A percentile compares a stretch with the other conserved stretches of the same genome.
phyloP scores from a whole-genome alignment of 2,797 vertebrate genomes.

The Cheirogaleus major region DNA sequence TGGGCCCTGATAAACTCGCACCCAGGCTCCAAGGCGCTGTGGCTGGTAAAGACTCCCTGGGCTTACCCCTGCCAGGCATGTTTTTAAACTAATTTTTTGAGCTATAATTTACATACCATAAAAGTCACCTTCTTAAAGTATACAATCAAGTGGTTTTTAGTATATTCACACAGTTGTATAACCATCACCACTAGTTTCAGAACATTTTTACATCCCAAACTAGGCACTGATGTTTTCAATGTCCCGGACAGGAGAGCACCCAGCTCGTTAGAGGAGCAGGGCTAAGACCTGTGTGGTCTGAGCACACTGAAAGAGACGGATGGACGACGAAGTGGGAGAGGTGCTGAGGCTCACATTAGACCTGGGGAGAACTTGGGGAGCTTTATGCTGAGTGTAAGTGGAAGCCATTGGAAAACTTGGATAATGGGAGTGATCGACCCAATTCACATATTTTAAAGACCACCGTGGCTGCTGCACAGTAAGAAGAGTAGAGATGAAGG shows the following conservation, averaged over 20 bases:
- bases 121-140: slow-evolving; percentile 23
- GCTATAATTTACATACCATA: slow-evolving; percentile 19
- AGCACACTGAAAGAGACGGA: neutral
- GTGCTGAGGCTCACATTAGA: neutral
- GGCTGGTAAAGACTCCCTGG: neutral
- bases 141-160: neutral
- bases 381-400: neutral
- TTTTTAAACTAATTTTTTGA: slow-evolving; percentile 34
- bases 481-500: neutral
- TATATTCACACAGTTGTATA: neutral
- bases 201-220: neutral
- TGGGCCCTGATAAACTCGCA: neutral
- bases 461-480: neutral
- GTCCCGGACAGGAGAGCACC: neutral
- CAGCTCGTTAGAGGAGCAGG: neutral
- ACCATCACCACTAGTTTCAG: neutral
- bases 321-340: neutral
- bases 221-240: neutral
- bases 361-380: neutral
- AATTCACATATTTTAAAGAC: neutral
- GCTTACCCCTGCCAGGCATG: neutral
- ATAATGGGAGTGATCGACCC: neutral
- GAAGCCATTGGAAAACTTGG: neutral
- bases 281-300: neutral
- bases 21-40: neutral